These are phyloP conservation scores for Drosophila setifemur DNA, from an alignment of 1,140 invertebrate species.

Conservation along the genomic window DNA sequence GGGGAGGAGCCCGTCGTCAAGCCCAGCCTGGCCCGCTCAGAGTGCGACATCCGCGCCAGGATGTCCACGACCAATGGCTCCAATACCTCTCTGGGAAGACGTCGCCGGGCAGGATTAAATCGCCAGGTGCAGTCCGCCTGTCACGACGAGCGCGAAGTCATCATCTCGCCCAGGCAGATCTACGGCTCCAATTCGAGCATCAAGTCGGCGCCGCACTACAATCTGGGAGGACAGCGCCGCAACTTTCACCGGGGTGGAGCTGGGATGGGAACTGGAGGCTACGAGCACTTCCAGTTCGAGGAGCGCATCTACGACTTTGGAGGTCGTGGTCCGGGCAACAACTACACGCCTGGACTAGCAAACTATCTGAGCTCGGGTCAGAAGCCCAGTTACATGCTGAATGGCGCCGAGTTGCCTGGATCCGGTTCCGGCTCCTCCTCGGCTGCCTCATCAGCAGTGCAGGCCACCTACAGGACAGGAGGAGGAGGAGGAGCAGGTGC, in stretches of 20 bases:
- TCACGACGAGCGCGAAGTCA: slow-evolving; percentile 63
- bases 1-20: slow-evolving; percentile 65
- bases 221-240: slow-evolving; percentile 62
- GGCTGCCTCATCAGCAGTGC: slow-evolving; percentile 64
- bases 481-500: slow-evolving; percentile 1
- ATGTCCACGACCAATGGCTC: slow-evolving; percentile 47
- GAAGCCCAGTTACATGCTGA: slow-evolving; percentile 41
- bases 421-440: slow-evolving; percentile 74
- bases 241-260: slow-evolving; percentile 46
- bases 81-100: slow-evolving; percentile 50
- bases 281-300: slow-evolving; percentile 74
- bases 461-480: slow-evolving; percentile 46
- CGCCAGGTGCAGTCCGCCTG: slow-evolving; percentile 68
- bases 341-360: slow-evolving; percentile 40
- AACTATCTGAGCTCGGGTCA: slow-evolving; percentile 28
- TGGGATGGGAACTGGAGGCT: slow-evolving; percentile 20
- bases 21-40: slow-evolving; percentile 81
- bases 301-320: slow-evolving; percentile 81
- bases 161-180: slow-evolving; percentile 67
- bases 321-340: slow-evolving; percentile 75
- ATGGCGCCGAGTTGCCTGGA: slow-evolving; percentile 28
- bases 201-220: slow-evolving; percentile 82
- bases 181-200: slow-evolving; percentile 83
- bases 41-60: slow-evolving; percentile 81
- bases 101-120: slow-evolving; percentile 61